phyloP scores from a whole-genome alignment of 2,113 vertebrate species.

The Brienomyrus brachyistius region DNA sequence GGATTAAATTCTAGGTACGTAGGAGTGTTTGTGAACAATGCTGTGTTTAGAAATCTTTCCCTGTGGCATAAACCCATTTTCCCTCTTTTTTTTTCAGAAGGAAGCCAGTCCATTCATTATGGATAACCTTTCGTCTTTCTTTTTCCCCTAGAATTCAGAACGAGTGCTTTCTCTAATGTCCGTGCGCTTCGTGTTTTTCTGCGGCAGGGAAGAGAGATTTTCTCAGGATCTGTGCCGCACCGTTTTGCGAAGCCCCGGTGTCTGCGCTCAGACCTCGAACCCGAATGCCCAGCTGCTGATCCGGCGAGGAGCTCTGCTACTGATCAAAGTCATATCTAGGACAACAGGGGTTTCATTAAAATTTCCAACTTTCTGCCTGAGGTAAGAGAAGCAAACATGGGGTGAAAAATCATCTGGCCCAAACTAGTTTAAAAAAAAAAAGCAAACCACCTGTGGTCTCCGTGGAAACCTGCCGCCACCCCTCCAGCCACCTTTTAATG shows the following conservation, averaged over 20 bases:
- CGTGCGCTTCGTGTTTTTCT: neutral
- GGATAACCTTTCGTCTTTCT: constrained; percentile 5
- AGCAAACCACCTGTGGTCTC: constrained; percentile 86
- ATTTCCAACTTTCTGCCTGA: constrained; percentile 70
- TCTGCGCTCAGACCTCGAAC: constrained; percentile 61
- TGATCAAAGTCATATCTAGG: constrained; percentile 76
- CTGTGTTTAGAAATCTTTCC: constrained; percentile 2
- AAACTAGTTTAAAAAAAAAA: constrained; percentile 74
- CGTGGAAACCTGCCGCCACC: constrained; percentile 77
- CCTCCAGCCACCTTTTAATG: constrained; percentile 95
- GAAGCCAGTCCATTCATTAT: neutral
- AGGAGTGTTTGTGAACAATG: neutral
- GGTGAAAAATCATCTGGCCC: constrained; percentile 74
- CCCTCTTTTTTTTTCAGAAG: constrained; percentile 6
- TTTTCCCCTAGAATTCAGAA: neutral
- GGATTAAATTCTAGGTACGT: neutral
- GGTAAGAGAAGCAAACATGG: constrained; percentile 71
- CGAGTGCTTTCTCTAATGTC: neutral
- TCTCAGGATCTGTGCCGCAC: constrained; percentile 1
- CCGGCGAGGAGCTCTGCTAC: constrained; percentile 65
- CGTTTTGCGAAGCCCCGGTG: neutral
- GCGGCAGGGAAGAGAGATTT: neutral
- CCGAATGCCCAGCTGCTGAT: constrained; percentile 37
- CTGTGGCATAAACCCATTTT: constrained; percentile 8
- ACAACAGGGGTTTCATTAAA: constrained; percentile 89